These are phyloP conservation scores for Phoebastria nigripes DNA, from an alignment of 2,797 vertebrate species.

Conservation along the genomic window DNA sequence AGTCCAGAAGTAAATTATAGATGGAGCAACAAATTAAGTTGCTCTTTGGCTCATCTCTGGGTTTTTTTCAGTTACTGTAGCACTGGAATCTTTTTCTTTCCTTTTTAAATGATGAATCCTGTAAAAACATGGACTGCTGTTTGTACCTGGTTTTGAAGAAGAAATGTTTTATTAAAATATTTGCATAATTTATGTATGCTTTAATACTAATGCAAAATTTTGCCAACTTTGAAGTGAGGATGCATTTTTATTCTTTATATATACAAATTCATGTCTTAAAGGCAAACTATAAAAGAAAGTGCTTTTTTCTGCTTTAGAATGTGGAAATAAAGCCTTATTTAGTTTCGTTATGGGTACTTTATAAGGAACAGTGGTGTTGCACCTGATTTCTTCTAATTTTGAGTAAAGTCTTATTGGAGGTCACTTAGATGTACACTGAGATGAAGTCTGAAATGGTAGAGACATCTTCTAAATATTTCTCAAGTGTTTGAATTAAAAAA, in stretches of 20 bases:
- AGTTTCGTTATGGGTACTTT: neutral
- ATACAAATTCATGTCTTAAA: constrained; percentile 1
- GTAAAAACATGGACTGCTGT: neutral
- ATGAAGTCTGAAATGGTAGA: neutral
- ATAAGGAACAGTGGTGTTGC: neutral
- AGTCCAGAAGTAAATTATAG: constrained; percentile 62
- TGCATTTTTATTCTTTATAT: constrained; percentile 30
- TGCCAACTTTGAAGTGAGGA: neutral
- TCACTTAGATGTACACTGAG: neutral
- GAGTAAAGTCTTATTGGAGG: neutral
- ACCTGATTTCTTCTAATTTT: neutral
- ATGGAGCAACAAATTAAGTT: neutral
- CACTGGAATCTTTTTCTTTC: neutral
- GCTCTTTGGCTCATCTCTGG: neutral
- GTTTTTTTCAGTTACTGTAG: neutral
- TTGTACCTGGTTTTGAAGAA: constrained; percentile 49
- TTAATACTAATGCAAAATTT: constrained; percentile 15
- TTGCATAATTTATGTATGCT: constrained; percentile 35
- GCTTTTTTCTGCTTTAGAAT: neutral
- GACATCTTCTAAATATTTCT: neutral
- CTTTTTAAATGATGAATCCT: neutral
- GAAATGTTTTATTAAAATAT: constrained; percentile 54
- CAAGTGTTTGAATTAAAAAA: neutral
- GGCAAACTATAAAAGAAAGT: neutral
- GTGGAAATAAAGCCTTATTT: neutral